Base-by-base conservation (phyloP, 2,113 vertebrate species). In the Tetrao urogallus region DNA sequence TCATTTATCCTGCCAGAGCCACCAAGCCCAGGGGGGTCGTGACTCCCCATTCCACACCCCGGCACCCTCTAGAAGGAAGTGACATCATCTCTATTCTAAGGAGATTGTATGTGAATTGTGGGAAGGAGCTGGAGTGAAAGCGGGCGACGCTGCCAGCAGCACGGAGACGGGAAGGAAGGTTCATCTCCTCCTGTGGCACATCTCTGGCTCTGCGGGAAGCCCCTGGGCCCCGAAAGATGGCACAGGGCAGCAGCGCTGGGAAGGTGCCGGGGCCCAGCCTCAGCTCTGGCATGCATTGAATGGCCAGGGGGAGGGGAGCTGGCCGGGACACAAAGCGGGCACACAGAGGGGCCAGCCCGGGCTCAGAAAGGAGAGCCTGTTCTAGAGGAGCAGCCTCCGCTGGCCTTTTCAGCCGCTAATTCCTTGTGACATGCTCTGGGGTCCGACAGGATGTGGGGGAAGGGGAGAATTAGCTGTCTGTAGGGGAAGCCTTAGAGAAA, bases 21-120 rank as follows among this genome's bases (percentile, higher is more conserved):
- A 78, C 50, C 13, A 11, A 95, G 67, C 38, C 65, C 42, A 43
- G 42, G 82, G 65, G 95, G 95, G 96, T 97, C 95, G 69, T 94
- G 97, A 96, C 95, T 97, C 96, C 94, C 96, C 63, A 78, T 96
- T 94, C 89, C 87, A 95, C 93, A 86, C 90, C 86, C 81, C 94
- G 2, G 63, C 89, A 89, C 89, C 76, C 93, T 93, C 73, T 78
- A 82, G 92, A 94, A 98, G 97, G 97, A 98, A 98, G 96, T 97
- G 97, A 97, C 97, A 97, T 98, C 97, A 98, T 97, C 95, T 64
- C 92, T 86, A 93, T 92, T 92, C 95, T 95, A 95, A 97, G 96
- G 95, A 96, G 96, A 93, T 30, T 8, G 88, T 86, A 36, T 72
- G 38, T 42, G 80, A 89, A 96, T 96, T 97, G 91, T 95, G 97